Percentiles rank a stretch among this genome's conserved stretches.
Conservation (phyloP, 2,113 vertebrate genomes). For the Alectura lathami region DNA sequence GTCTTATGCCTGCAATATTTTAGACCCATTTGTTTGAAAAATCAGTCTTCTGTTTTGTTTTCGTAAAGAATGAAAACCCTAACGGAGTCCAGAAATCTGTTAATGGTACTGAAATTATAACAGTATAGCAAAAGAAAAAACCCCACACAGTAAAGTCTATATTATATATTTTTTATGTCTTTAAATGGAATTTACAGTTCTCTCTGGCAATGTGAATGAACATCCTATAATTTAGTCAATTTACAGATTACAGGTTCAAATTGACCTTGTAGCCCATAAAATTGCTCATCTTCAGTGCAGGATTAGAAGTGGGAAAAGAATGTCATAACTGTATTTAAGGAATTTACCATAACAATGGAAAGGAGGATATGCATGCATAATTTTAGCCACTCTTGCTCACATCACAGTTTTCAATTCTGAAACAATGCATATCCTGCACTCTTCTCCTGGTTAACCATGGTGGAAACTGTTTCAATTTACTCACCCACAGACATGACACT, state of each 20-base stretch:
- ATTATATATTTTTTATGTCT: conserved; percentile 82
- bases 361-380: conserved; percentile 81
- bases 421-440: conserved; percentile 72
- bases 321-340: conserved; percentile 87
- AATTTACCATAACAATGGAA: conserved; percentile 87
- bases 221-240: conserved; percentile 93
- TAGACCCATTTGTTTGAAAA: conserved; percentile 62
- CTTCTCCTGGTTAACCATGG: conserved; percentile 54
- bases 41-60: conserved; percentile 68
- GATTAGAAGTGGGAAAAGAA: conserved; percentile 83
- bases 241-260: conserved; percentile 91
- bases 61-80: conserved; percentile 55
- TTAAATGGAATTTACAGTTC: conserved; percentile 85
- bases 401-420: conserved; percentile 71
- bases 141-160: conserved; percentile 78
- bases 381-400: conserved; percentile 78
- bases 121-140: conserved; percentile 66
- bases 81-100: conserved; percentile 65
- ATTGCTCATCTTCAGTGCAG: conserved; percentile 83
- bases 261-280: conserved; percentile 87
- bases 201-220: conserved; percentile 86
- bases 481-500: conserved; percentile 99
- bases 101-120: conserved; percentile 76
- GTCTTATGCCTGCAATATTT: conserved; percentile 35
- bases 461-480: conserved; percentile 76